Percentiles rank a stretch among this genome's conserved stretches.
Evolutionary conservation across 2,797 vertebrate genomes (phyloP).

Genomic region (Echeneis naucrates): DNA sequence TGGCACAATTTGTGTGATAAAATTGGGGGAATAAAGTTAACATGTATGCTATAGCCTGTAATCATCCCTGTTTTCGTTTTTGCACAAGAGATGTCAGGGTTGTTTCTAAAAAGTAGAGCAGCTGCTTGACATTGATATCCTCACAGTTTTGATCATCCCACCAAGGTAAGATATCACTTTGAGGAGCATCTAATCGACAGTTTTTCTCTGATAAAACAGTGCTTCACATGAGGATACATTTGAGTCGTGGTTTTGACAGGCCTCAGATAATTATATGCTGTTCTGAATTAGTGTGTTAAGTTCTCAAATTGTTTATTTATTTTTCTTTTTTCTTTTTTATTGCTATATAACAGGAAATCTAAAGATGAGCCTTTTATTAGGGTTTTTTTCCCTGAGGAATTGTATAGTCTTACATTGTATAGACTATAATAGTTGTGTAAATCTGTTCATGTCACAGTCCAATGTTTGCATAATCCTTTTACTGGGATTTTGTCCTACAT

Average conservation of each 20-base stretch:
- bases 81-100: neutral
- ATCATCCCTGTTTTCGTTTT: neutral
- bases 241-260: conserved; percentile 34
- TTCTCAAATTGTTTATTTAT: too few relatives aligned
- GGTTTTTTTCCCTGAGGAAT: neutral
- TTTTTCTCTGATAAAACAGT: conserved; percentile 23
- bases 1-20: neutral
- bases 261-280: conserved; percentile 31
- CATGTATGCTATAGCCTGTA: neutral
- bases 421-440: neutral
- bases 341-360: neutral
- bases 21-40: neutral
- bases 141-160: conserved; percentile 8
- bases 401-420: neutral
- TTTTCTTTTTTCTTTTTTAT: too few relatives aligned
- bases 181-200: conserved; percentile 8
- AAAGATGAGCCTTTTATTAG: neutral
- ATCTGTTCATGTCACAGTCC: too few relatives aligned
- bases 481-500: neutral
- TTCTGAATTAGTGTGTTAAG: conserved; percentile 24
- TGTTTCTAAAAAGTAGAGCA: conserved; percentile 4
- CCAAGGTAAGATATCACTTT: conserved; percentile 1
- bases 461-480: too few relatives aligned
- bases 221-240: conserved; percentile 20
- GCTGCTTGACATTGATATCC: conserved; percentile 16